A percentile compares a stretch with the other conserved stretches of the same genome.
phyloP scores from a whole-genome alignment of 2,797 vertebrate genomes.

The Manis pentadactyla region DNA sequence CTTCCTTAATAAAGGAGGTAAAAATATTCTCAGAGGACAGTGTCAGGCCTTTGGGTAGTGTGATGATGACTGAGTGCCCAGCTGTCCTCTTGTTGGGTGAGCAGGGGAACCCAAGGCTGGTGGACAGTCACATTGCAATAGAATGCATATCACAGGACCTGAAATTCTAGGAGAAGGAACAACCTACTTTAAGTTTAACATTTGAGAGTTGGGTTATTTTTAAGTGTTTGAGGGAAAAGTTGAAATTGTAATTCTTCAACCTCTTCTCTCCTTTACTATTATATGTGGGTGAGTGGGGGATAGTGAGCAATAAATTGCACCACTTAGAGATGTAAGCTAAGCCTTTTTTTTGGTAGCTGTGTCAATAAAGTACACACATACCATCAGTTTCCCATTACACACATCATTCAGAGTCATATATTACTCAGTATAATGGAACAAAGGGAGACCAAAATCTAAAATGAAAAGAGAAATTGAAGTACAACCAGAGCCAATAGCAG shows the following conservation, averaged over 20 bases:
- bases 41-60: not conserved
- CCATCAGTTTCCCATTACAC: conserved; percentile 85
- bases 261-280: conserved; percentile 81
- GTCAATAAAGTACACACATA: conserved; percentile 85
- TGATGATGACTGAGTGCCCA: not conserved
- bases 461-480: conserved; percentile 87
- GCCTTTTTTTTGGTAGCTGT: conserved; percentile 80
- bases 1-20: not conserved
- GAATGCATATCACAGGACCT: not conserved
- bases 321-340: conserved; percentile 82
- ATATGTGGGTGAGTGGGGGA: conserved; percentile 78
- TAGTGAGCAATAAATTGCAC: conserved; percentile 85
- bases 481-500: conserved; percentile 77
- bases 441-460: conserved; percentile 81
- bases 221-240: conserved; percentile 69
- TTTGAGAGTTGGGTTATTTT: conserved; percentile 37
- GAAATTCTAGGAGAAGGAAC: not conserved
- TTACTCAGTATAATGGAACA: conserved; percentile 86
- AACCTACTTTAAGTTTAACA: conserved; percentile 69
- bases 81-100: not conserved
- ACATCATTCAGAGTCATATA: conserved; percentile 86
- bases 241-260: conserved; percentile 77
- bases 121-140: not conserved
- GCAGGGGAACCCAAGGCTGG: not conserved
- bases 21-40: not conserved